These are phyloP conservation scores for Drosophila sucinea DNA, from an alignment of 1,140 invertebrate species.

Conservation along the genomic window DNA sequence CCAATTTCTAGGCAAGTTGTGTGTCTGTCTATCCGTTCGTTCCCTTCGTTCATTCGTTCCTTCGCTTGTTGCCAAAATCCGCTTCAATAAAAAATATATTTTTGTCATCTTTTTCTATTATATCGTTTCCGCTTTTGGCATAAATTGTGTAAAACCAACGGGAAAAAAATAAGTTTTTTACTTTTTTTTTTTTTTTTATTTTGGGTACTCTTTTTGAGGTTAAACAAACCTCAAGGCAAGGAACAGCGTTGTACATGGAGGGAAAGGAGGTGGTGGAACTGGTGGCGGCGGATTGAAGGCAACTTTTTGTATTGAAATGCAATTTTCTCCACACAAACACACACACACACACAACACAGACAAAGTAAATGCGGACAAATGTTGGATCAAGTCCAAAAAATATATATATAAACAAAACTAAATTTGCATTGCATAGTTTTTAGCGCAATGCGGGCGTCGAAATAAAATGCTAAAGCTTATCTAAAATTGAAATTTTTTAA, in stretches of 20 bases:
- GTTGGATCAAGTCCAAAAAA: conserved; percentile 70
- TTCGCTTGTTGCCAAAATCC: conserved; percentile 42
- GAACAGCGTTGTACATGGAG: conserved; percentile 18
- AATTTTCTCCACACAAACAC: conserved; percentile 44
- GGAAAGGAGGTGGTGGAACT: background rate
- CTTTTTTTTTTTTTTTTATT: conserved; percentile 43
- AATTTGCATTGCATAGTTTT: conserved; percentile 73
- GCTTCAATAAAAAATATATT: conserved; percentile 55
- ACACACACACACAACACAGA: background rate
- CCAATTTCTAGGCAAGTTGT: conserved; percentile 63
- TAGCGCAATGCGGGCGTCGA: conserved; percentile 70
- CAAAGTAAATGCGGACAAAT: conserved; percentile 62
- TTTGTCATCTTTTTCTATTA: conserved; percentile 78
- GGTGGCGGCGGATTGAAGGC: background rate
- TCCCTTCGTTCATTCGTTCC: background rate
- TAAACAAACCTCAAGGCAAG: conserved; percentile 69
- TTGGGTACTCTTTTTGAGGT: conserved; percentile 49
- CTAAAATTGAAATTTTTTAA: conserved; percentile 66
- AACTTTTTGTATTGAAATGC: conserved; percentile 72
- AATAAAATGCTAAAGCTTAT: conserved; percentile 51
- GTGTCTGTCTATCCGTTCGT: background rate
- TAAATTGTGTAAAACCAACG: conserved; percentile 52
- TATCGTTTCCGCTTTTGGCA: conserved; percentile 72
- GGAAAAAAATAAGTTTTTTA: conserved; percentile 24
- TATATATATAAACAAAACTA: conserved; percentile 17